Conservation (phyloP, 2,797 vertebrate genomes). For the Poliocrania exsul region DNA sequence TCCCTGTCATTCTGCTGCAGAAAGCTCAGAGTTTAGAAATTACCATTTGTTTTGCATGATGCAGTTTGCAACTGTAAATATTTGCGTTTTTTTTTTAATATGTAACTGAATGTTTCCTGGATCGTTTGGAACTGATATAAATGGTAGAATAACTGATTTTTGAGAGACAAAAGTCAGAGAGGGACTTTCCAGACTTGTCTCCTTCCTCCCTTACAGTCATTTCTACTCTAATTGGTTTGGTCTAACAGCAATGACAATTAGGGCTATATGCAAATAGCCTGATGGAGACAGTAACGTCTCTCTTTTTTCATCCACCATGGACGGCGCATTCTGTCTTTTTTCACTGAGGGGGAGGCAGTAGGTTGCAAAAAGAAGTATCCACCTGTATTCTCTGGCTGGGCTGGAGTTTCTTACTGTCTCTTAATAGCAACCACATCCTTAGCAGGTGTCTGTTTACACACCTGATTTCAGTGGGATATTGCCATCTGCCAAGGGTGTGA, state of each 20-base stretch:
- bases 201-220: constrained; percentile 72
- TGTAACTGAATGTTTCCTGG: constrained; percentile 55
- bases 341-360: constrained; percentile 27
- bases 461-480: constrained; percentile 51
- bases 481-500: constrained; percentile 46
- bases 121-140: constrained; percentile 25
- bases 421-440: constrained; percentile 64
- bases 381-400: constrained; percentile 45
- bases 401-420: constrained; percentile 59
- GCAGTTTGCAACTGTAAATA: constrained; percentile 47
- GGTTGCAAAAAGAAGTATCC: constrained; percentile 45
- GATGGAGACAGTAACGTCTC: constrained; percentile 56
- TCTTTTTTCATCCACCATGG: constrained; percentile 41
- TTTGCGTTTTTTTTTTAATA: constrained; percentile 23
- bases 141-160: constrained; percentile 54
- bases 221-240: constrained; percentile 68
- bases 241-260: constrained; percentile 66
- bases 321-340: not conserved
- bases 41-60: constrained; percentile 33
- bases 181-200: constrained; percentile 72
- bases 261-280: constrained; percentile 65
- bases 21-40: constrained; percentile 33
- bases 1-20: not conserved
- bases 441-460: constrained; percentile 62
- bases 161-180: constrained; percentile 44